A percentile compares a stretch with the other conserved stretches of the same genome.
These are phyloP conservation scores for Hemichromis elongatus DNA, from an alignment of 2,113 vertebrate species.

Conservation along the genomic window DNA sequence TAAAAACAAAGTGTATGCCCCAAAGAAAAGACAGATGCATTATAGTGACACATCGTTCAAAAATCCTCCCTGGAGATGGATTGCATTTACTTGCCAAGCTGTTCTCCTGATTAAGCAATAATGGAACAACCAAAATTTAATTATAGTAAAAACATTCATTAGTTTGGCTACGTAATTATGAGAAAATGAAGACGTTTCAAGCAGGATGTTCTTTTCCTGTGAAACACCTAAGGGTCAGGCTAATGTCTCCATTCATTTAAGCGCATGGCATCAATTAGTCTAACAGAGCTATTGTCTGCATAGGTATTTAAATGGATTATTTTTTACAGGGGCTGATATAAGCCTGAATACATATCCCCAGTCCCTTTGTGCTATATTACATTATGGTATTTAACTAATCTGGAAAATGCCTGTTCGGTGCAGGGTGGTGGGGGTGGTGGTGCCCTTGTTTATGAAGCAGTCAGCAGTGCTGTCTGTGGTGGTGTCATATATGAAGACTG, in stretches of 20 bases:
- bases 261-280: slow-evolving; percentile 46
- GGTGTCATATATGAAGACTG: slow-evolving; percentile 7
- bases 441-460: neutral
- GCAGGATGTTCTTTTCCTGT: slow-evolving; percentile 13
- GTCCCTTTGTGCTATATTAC: neutral
- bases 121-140: slow-evolving; percentile 25
- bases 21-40: neutral
- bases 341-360: slow-evolving; percentile 7
- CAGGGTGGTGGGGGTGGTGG: neutral
- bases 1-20: neutral
- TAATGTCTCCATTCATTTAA: slow-evolving; percentile 40
- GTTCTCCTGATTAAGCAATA: slow-evolving; percentile 20
- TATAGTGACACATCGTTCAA: neutral
- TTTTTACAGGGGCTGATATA: slow-evolving; percentile 4
- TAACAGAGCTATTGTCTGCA: slow-evolving; percentile 44
- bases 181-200: slow-evolving; percentile 39
- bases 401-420: neutral
- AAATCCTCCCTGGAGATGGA: slow-evolving; percentile 16
- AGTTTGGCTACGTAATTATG: slow-evolving; percentile 5
- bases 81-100: slow-evolving; percentile 14
- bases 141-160: slow-evolving; percentile 41
- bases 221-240: slow-evolving; percentile 44
- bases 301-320: slow-evolving; percentile 44
- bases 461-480: neutral
- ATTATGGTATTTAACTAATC: slow-evolving; percentile 7